Evolutionary conservation across 2,113 vertebrate species (phyloP).

Genomic region (Thermophis baileyi): DNA sequence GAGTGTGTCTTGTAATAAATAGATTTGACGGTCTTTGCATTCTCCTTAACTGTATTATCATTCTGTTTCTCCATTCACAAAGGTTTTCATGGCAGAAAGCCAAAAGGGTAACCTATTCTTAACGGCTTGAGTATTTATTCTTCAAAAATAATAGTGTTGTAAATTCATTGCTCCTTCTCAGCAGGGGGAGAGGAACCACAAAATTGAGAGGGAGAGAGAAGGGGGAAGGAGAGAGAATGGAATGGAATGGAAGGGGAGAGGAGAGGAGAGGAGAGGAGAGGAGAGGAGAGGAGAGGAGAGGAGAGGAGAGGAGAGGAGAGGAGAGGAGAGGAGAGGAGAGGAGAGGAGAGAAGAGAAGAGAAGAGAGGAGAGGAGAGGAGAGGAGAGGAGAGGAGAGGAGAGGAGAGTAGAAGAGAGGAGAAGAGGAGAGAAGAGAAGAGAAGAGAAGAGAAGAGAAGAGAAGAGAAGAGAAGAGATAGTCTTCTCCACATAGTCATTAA

Average conservation of each 20-base stretch:
- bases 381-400: accelerated
- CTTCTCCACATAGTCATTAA: too few relatives aligned
- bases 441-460: too few relatives aligned
- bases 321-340: too few relatives aligned
- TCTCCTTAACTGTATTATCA: conserved; percentile 37
- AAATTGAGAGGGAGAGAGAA: background rate
- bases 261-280: too few relatives aligned
- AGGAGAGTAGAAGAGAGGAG: accelerated
- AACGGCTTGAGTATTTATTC: conserved; percentile 55
- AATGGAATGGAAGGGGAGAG: too few relatives aligned
- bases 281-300: too few relatives aligned
- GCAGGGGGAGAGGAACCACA: conserved; percentile 9
- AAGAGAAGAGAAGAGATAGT: too few relatives aligned
- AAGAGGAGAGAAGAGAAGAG: too few relatives aligned
- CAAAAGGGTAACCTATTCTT: conserved; percentile 48
- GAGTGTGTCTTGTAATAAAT: conserved; percentile 56
- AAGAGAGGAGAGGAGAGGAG: accelerated
- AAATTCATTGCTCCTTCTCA: conserved; percentile 49
- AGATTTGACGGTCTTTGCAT: conserved; percentile 53
- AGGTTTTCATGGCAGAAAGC: conserved; percentile 46
- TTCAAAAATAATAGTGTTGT: conserved; percentile 43
- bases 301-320: too few relatives aligned
- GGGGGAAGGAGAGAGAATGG: background rate
- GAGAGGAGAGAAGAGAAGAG: too few relatives aligned
- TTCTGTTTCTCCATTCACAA: conserved; percentile 26